phyloP scores from a whole-genome alignment of 2,888 invertebrate genomes.

The Leptarthrus brevirostris region DNA sequence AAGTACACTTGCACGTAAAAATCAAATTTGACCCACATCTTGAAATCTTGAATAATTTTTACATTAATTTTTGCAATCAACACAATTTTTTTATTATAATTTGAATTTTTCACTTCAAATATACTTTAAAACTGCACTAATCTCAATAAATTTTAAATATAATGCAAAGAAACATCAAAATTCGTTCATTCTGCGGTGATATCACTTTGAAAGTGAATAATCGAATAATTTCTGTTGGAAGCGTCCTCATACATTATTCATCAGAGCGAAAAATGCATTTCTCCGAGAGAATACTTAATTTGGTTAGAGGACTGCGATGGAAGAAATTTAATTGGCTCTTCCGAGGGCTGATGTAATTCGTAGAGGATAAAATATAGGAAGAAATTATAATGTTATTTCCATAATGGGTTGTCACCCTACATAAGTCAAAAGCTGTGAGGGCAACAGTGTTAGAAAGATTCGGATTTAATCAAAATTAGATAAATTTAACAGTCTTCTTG shows the following conservation, averaged over 20 bases:
- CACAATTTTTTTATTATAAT: no score
- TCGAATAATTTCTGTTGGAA: constrained; percentile 41
- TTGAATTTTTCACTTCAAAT: no score
- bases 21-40: no score
- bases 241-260: constrained; percentile 37
- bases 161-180: not conserved
- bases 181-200: constrained; percentile 35
- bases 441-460: not conserved
- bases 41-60: no score
- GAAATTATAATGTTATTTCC: constrained; percentile 33
- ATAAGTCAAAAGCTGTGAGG: not conserved
- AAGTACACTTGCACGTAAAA: no score
- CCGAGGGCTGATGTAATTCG: constrained; percentile 27
- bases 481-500: constrained; percentile 30
- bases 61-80: no score
- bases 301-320: not conserved
- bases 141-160: no score
- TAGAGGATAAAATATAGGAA: constrained; percentile 37
- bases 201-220: constrained; percentile 37
- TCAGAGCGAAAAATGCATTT: constrained; percentile 29
- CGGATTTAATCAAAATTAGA: constrained; percentile 28
- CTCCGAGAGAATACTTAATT: constrained; percentile 30
- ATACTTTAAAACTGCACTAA: no score
- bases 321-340: constrained; percentile 25
- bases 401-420: constrained; percentile 25